Evolutionary conservation across 2,888 invertebrate species (phyloP), one percentile per base, ranked within the genome.

Genomic region (Oscheius onirici): DNA sequence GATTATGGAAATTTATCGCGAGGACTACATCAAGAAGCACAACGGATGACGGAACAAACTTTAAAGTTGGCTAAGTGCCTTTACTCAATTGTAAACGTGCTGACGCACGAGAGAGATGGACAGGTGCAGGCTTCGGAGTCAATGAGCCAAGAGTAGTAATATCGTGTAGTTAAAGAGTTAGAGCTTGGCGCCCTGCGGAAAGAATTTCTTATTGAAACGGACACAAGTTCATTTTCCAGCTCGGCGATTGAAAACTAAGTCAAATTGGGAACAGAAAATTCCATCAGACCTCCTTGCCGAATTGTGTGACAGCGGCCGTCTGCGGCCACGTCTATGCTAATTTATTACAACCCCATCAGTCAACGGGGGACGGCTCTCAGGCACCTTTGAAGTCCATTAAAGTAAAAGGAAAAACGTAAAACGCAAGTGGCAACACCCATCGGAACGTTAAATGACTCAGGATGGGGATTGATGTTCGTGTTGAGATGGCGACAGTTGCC

Each of bases 281-380:
- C 8, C 34, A 8, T 8, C 34, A 34, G 5, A 34, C 34, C 34
- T 34, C 8, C 34, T 34, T 8, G 20, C 8, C 15, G 17, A 60
- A 20, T 60, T 43, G 60, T 20, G 41, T 43, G 15, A 15, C 60
- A 49, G 63, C 63, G 28, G 63, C 2, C 63, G 63, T 28, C 26
- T 13, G 24, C 11, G 20, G 41, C 20, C 13, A 58, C 40, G 58
- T 58, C 58, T 63, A 63, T 63, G 63, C 63, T 63, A 63, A 63
- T 63, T 63, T 63, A 63, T 63, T 63, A 63, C 63, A 63, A 63
- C 63, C 61, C 49, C 63, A 63, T 63, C 63, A 63, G 49, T 63
- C 63, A 63, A 34, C 63, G n/a, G 58, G 28, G 49, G 26, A 46
- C 44, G 61, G 43, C 61, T 43, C 49, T 44, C 34, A 22, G 49